phyloP scores from a whole-genome alignment of 2,113 vertebrate species.

The Xiphophorus hellerii region DNA sequence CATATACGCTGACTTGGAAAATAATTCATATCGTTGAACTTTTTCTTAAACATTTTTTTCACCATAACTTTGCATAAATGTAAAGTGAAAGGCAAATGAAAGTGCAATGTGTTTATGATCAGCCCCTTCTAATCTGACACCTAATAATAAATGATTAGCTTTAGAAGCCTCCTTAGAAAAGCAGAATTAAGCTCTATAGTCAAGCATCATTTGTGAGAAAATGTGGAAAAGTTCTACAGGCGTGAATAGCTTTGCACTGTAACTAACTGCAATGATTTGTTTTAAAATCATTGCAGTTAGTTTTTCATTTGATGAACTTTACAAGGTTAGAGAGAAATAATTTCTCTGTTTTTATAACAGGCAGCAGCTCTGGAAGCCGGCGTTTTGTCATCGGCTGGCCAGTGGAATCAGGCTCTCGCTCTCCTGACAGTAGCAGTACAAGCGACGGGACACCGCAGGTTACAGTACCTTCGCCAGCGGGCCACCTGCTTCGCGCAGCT shows the following conservation, averaged over 20 bases:
- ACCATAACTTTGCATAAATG: no score
- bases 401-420: constrained; percentile 77
- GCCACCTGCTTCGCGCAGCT: constrained; percentile 83
- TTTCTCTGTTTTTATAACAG: constrained; percentile 51
- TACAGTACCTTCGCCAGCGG: constrained; percentile 79
- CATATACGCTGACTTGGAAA: no score
- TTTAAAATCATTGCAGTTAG: background rate
- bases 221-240: background rate
- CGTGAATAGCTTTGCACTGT: background rate
- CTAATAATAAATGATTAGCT: no score
- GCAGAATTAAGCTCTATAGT: no score
- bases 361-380: constrained; percentile 85
- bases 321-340: background rate
- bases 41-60: no score
- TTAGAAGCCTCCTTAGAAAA: no score
- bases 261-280: background rate
- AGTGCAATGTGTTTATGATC: no score
- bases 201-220: background rate
- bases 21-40: no score
- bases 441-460: constrained; percentile 53
- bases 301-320: background rate
- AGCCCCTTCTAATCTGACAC: no score
- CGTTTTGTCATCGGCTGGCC: constrained; percentile 60
- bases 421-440: constrained; percentile 85
- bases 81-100: no score